Base-by-base conservation (phyloP, 2,797 vertebrate genomes). In the Channa striata region DNA sequence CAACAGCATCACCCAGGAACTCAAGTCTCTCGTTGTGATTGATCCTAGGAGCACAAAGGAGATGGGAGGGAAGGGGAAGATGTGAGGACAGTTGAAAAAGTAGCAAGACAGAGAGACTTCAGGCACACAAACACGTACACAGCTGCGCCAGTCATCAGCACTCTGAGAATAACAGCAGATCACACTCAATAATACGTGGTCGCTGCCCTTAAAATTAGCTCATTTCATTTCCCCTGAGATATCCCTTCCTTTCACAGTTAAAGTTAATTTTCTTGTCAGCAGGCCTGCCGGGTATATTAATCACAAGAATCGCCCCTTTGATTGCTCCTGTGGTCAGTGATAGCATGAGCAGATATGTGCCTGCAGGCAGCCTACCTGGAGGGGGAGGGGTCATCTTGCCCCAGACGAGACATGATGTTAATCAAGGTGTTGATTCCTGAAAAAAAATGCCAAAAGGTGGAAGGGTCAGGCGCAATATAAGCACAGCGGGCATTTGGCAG, bases 341-440 rank as follows among this genome's bases (percentile, higher is more conserved):
- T 84, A 58, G 81, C 51, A 16, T 36, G 76, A 72, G 46, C 75
- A 86, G 84, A 88, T 87, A 85, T 37, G 68, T 36, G 77, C 51
- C 86, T 1, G 67, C 76, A 6, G 85, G 84, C 44, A 12, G 65
- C 87, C 87, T 93, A 98, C 98, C 97, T 97, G 88, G 98, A 99
- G 69, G 97, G 97, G 85, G 97, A 95, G 61, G 98, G 97, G 89
- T 99, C 97, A 67, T 99, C 97, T 93, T 99, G 97, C 62, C 97
- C 97, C 84, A 99, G 94, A 19, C 98, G 96, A 61, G 98, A 99
- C 98, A 99, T 99, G 87, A 99, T 99, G 93, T 99, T 99, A 93
- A 99, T 99, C 92, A 99, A 86, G 0, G 98, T 99, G 90, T 99
- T 99, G 93, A 99, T 99, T 69, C 98, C 98, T 99, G 92, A 14